Evolutionary conservation across 2,113 vertebrate genomes (phyloP).

Genomic region (Marmota flaviventris): DNA sequence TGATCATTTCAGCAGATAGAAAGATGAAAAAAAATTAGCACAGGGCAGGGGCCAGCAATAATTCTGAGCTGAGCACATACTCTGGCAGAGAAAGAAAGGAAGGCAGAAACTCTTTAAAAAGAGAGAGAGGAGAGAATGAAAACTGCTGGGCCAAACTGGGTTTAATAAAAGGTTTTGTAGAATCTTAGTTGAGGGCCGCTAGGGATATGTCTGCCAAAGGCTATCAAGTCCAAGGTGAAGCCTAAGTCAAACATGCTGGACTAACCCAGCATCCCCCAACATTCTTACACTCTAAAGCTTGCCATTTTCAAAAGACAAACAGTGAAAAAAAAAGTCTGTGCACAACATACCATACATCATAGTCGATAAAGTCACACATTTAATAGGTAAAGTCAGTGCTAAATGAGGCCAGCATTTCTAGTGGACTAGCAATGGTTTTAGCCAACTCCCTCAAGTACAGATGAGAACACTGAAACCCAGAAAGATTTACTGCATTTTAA

Average conservation of each 20-base stretch:
- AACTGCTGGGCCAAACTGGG: neutral
- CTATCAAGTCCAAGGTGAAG: neutral
- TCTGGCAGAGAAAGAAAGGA: neutral
- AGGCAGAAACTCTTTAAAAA: neutral
- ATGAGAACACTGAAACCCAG: neutral
- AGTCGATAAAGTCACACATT: neutral
- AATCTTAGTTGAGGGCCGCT: neutral
- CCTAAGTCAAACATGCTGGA: neutral
- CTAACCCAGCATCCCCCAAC: neutral
- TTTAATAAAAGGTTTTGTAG: neutral
- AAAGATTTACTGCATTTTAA: neutral
- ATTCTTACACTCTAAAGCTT: neutral
- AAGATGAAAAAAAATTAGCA: conserved; percentile 1
- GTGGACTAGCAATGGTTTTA: neutral
- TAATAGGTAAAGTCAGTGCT: neutral
- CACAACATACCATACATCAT: neutral
- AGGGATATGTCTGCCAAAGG: neutral
- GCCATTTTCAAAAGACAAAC: neutral
- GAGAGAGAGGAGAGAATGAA: neutral
- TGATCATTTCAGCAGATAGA: neutral
- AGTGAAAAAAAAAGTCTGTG: neutral
- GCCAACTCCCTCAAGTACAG: neutral
- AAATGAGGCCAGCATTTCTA: neutral
- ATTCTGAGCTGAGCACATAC: neutral
- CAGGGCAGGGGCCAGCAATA: neutral